phyloP scores from a whole-genome alignment of 2,888 invertebrate species.

The Nemotelus pantherinus region DNA sequence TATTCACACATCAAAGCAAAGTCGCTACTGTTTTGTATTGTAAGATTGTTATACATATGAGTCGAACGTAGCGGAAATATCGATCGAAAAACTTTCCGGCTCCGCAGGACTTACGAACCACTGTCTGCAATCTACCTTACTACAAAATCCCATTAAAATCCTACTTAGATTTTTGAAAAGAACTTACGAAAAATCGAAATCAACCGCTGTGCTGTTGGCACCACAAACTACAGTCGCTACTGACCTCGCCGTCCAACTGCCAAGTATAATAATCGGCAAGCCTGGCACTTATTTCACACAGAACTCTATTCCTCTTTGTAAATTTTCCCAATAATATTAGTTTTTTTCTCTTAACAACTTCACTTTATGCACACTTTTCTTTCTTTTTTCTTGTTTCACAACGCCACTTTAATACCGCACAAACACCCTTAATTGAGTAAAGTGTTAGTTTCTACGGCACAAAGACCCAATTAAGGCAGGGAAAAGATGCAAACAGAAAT shows the following conservation, averaged over 20 bases:
- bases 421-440: neutral
- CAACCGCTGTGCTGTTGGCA: neutral
- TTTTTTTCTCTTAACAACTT: neutral
- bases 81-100: neutral
- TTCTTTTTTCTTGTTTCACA: neutral
- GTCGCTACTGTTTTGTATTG: neutral
- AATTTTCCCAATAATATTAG: neutral
- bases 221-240: neutral
- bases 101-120: neutral
- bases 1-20: too few relatives aligned
- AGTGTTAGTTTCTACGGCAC: slow-evolving; percentile 30
- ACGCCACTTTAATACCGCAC: neutral
- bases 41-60: neutral
- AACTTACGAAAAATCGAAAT: slow-evolving; percentile 27
- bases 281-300: too few relatives aligned
- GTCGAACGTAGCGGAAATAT: slow-evolving; percentile 3
- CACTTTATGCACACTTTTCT: slow-evolving; percentile 26
- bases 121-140: neutral
- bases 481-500: neutral
- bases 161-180: neutral
- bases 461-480: slow-evolving; percentile 28
- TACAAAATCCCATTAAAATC: neutral
- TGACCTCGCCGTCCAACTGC: too few relatives aligned
- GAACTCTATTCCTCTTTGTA: neutral
- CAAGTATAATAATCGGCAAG: too few relatives aligned